A percentile compares a stretch with the other conserved stretches of the same genome.
phyloP scores from a whole-genome alignment of 2,113 vertebrate genomes.

The Phaethon lepturus region DNA sequence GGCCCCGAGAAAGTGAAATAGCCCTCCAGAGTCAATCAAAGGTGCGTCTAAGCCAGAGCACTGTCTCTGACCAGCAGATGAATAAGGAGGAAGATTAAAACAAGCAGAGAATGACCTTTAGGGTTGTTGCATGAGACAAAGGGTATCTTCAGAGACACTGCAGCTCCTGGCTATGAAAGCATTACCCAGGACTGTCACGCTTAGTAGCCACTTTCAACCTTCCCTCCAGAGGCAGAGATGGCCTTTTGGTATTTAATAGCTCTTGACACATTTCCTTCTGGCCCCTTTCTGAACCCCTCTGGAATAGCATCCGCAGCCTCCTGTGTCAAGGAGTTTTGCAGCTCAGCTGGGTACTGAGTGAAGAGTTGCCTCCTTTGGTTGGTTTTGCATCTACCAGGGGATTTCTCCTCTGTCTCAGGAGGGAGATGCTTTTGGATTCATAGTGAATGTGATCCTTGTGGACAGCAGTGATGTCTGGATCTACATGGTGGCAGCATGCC shows the following conservation, averaged over 20 bases:
- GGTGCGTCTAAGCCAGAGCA: neutral
- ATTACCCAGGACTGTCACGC: neutral
- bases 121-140: neutral
- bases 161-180: neutral
- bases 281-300: neutral
- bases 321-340: neutral
- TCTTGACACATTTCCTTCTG: neutral
- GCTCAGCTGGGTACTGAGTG: neutral
- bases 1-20: neutral
- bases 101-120: neutral
- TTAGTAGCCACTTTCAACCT: neutral
- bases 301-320: neutral
- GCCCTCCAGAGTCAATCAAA: neutral
- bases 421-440: neutral
- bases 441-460: neutral
- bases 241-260: neutral
- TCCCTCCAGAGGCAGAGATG: neutral
- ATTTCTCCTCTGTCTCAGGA: neutral
- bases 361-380: neutral
- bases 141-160: neutral
- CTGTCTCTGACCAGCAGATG: neutral
- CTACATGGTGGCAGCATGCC: neutral
- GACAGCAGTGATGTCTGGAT: neutral
- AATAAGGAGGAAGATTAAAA: neutral
- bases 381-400: neutral